A percentile compares a stretch with the other conserved stretches of the same genome.
Conservation (phyloP, 2,113 vertebrate genomes). For the Anser cygnoides region DNA sequence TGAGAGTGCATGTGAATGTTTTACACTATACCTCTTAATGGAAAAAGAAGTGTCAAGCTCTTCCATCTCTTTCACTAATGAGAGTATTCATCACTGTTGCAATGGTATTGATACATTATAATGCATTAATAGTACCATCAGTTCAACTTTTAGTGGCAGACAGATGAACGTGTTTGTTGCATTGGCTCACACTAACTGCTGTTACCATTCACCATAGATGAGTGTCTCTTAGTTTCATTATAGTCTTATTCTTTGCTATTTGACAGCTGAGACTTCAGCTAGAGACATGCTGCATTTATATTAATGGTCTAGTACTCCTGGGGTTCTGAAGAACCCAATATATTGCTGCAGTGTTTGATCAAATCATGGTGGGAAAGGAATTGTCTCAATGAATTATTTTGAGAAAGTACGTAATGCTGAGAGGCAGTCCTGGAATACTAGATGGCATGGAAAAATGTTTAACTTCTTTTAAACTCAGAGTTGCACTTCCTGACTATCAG, state of each 20-base stretch:
- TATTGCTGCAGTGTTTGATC: not conserved
- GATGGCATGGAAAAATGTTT: not conserved
- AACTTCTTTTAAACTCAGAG: not conserved
- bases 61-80: not conserved
- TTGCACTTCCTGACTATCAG: not conserved
- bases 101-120: not conserved
- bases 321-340: not conserved
- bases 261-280: not conserved
- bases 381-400: not conserved
- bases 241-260: not conserved
- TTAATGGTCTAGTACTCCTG: not conserved
- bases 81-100: not conserved
- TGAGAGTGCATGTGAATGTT: not conserved
- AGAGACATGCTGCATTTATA: accelerated
- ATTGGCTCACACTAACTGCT: not conserved
- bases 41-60: not conserved
- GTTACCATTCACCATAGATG: not conserved
- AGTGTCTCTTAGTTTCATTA: not conserved
- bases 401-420: not conserved
- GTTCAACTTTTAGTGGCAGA: not conserved
- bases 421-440: not conserved
- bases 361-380: not conserved
- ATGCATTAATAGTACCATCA: not conserved
- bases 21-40: not conserved
- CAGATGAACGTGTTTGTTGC: not conserved